phyloP scores from a whole-genome alignment of 2,113 vertebrate species.

The Puffinus mauretanicus region DNA sequence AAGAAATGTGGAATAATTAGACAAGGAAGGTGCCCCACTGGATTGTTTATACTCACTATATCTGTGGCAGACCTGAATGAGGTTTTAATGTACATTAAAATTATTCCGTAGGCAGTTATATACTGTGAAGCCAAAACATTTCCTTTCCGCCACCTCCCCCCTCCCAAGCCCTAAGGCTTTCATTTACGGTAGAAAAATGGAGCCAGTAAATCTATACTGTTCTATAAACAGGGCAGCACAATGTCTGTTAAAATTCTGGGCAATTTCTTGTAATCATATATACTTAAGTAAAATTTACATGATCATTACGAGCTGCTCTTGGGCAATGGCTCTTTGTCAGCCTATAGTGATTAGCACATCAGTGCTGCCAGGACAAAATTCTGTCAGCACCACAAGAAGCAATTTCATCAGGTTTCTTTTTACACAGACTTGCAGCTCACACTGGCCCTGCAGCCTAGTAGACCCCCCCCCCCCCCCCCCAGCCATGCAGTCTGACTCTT shows the following conservation, averaged over 20 bases:
- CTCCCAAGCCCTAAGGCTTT: slow-evolving; percentile 4
- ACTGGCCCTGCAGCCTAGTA: not conserved
- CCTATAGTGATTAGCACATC: slow-evolving; percentile 54
- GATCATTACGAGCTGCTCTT: slow-evolving; percentile 48
- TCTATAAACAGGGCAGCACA: slow-evolving; percentile 64
- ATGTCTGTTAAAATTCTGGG: slow-evolving; percentile 66
- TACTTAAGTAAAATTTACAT: slow-evolving; percentile 72
- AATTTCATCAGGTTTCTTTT: slow-evolving; percentile 66
- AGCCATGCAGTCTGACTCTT: slow-evolving; percentile 60
- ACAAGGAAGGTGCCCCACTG: not conserved
- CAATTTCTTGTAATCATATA: slow-evolving; percentile 73
- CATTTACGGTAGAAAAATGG: slow-evolving; percentile 28
- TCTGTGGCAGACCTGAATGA: slow-evolving; percentile 2
- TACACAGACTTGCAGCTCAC: slow-evolving; percentile 32
- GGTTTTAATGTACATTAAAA: slow-evolving; percentile 30
- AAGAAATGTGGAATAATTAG: not conserved
- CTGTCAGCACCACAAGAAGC: slow-evolving; percentile 60
- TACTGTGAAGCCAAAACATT: slow-evolving; percentile 40
- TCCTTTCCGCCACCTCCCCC: not conserved
- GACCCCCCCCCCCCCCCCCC: no score
- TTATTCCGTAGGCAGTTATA: slow-evolving; percentile 9
- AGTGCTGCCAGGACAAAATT: slow-evolving; percentile 50
- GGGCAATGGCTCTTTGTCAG: slow-evolving; percentile 63
- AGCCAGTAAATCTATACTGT: slow-evolving; percentile 62
- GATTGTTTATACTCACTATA: not conserved